Base-by-base conservation (phyloP, 2,113 vertebrate genomes). In the Hypomesus transpacificus region DNA sequence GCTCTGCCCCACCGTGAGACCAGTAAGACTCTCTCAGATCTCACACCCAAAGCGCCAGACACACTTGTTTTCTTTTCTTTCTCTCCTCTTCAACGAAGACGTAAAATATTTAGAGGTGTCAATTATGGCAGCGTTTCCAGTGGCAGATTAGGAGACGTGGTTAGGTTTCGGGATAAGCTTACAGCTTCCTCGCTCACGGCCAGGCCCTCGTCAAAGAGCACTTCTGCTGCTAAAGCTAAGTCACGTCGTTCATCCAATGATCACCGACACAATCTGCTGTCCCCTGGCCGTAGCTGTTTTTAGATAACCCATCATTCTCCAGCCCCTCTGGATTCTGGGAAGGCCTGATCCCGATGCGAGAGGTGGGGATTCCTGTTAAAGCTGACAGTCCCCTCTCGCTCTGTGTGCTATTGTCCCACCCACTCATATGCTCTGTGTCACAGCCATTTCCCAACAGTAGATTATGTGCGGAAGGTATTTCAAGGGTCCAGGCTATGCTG, bases 51-150 rank as follows among this genome's bases (percentile, higher is more conserved):
- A 78, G 77, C 53, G 64, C 78, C 66, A 83, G 71, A 66, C 86
- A 18, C 65, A 66, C 65, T n/a, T n/a, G n/a, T n/a, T n/a, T 34
- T 59, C 56, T 64, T 52, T 31, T 26, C 9, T 28, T 28, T 13
- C 9, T 46, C 39, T 46, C 39, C 7, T 81, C 77, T 75, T 83
- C 70, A 82, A 73, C 56, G 74, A 73, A 82, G 80, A 80, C 80
- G 87, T 91, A 81, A 86, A 90, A 87, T 89, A 88, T 89, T 85
- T 82, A 88, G 73, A 39, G 71, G 52, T 72, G 75, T 80, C 82
- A 85, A 79, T 86, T 84, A 86, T 87, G 84, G 81, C 78, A 66
- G 61, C 75, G 68, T 87, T 87, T 86, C 82, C 84, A 73, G 60
- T 80, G 71, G 77, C 73, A 76, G 78, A 77, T 70, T 34, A 26